A percentile compares a stretch with the other conserved stretches of the same genome.
These are phyloP conservation scores for Papilio demoleus DNA, from an alignment of 2,888 invertebrate genomes.

Conservation along the genomic window DNA sequence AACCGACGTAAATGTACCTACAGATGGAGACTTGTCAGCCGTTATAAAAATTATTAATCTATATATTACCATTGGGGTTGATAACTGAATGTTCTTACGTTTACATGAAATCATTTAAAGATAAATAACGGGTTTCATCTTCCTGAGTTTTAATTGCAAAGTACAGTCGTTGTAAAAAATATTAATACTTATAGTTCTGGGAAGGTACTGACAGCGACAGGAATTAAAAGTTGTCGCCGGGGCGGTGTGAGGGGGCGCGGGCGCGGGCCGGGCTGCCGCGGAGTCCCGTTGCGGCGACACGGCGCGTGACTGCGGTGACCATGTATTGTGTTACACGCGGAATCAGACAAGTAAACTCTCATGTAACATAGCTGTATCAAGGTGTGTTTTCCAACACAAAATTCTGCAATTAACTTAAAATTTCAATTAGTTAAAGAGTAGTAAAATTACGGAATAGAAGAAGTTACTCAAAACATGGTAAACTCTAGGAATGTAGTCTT, in stretches of 20 bases:
- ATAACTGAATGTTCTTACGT: neutral
- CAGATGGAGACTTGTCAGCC: neutral
- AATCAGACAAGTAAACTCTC: constrained; percentile 47
- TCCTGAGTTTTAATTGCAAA: constrained; percentile 14
- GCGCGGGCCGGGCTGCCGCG: constrained; percentile 52
- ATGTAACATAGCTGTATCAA: constrained; percentile 44
- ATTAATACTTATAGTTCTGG: constrained; percentile 46
- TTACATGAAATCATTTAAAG: neutral
- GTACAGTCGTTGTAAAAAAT: constrained; percentile 25
- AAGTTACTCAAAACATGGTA: too few species aligned
- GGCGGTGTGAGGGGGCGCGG: neutral
- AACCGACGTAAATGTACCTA: neutral
- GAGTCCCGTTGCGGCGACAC: constrained; percentile 62
- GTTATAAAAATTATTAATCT: neutral
- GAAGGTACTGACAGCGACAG: constrained; percentile 60
- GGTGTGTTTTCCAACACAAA: neutral
- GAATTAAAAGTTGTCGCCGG: constrained; percentile 62
- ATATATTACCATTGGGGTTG: neutral
- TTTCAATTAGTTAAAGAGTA: neutral
- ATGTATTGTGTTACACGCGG: constrained; percentile 43
- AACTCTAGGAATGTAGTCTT: too few species aligned
- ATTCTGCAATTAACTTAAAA: too few species aligned
- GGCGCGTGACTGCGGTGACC: constrained; percentile 44
- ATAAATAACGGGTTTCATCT: constrained; percentile 10
- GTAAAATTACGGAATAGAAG: too few species aligned